Percentiles rank a stretch among this genome's conserved stretches.
phyloP scores from a whole-genome alignment of 1,140 invertebrate species.

The Lamellibrachia luymesi region DNA sequence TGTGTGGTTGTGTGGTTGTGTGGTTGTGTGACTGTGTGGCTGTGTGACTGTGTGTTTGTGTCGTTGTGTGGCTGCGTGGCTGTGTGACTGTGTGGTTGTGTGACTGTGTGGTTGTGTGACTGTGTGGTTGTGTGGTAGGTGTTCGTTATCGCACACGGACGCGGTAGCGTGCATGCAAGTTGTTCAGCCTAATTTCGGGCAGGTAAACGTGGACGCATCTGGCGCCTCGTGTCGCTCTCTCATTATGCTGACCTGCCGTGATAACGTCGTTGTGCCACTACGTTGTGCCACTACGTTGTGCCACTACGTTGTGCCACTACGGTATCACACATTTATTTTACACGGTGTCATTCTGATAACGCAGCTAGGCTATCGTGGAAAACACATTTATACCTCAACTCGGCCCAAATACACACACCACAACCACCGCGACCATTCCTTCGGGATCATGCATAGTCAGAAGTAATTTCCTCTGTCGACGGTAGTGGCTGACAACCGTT shows the following conservation, averaged over 20 bases:
- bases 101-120: too few species aligned
- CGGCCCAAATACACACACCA: neutral
- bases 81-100: too few species aligned
- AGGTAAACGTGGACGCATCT: neutral
- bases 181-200: neutral
- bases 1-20: neutral
- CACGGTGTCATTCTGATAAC: neutral
- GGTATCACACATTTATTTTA: slow-evolving; percentile 1
- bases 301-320: neutral
- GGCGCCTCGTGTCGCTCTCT: neutral
- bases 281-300: too few species aligned
- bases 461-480: too few species aligned
- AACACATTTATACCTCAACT: neutral
- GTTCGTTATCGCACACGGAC: neutral
- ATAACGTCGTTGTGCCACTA: neutral
- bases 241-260: neutral
- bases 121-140: too few species aligned
- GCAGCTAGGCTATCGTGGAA: neutral
- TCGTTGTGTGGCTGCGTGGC: too few species aligned
- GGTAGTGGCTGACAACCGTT: too few species aligned
- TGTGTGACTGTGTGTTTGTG: too few species aligned
- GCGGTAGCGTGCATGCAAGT: neutral
- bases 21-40: neutral
- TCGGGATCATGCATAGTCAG: too few species aligned
- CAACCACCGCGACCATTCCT: neutral